phyloP scores from a whole-genome alignment of 2,113 vertebrate species.

The Paramisgurnus dabryanus region DNA sequence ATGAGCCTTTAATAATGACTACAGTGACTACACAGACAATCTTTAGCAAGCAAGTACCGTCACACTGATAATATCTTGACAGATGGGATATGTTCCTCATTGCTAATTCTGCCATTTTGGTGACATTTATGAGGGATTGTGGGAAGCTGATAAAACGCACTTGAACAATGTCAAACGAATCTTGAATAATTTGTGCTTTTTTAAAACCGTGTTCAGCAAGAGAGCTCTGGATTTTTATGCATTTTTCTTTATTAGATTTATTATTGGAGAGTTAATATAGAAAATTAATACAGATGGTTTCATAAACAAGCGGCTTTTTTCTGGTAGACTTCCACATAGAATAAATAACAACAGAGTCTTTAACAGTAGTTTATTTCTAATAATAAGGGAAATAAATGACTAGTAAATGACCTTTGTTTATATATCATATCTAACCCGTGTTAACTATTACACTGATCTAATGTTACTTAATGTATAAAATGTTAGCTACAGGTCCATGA shows the following conservation, averaged over 20 bases:
- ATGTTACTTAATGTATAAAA: too few species aligned
- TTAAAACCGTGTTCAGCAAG: not conserved
- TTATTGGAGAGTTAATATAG: too few species aligned
- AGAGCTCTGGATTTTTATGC: not conserved
- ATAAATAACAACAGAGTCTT: too few species aligned
- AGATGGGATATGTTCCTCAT: not conserved
- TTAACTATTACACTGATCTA: too few species aligned
- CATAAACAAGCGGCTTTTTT: too few species aligned
- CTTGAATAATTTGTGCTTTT: constrained; percentile 19
- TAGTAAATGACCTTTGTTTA: too few species aligned
- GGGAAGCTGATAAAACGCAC: not conserved
- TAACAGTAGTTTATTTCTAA: too few species aligned
- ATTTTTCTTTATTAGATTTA: not conserved
- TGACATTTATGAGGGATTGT: constrained; percentile 34
- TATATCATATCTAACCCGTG: too few species aligned
- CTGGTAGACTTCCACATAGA: too few species aligned
- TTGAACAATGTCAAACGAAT: constrained; percentile 17
- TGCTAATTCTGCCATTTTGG: constrained; percentile 2
- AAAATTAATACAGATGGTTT: too few species aligned
- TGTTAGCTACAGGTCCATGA: too few species aligned
- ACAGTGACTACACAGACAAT: not conserved
- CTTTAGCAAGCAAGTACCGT: not conserved
- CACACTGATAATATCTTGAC: not conserved
- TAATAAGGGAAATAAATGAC: too few species aligned
- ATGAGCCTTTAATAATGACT: not conserved